phyloP scores from a whole-genome alignment of 30 jellyfish, hydroid and myxozoan genomes.

The Chrysaora quinquecirrha region DNA sequence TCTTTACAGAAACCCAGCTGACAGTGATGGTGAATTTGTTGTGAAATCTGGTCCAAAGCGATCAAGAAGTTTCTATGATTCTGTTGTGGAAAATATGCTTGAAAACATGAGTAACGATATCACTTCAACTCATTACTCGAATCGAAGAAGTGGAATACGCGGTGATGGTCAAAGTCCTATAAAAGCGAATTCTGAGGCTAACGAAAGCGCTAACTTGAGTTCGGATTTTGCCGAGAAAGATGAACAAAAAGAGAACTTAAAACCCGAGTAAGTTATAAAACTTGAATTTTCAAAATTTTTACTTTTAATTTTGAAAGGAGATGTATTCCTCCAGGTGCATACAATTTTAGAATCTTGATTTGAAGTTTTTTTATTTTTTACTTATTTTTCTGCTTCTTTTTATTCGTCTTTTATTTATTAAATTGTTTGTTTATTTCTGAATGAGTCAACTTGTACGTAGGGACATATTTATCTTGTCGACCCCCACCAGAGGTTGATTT shows the following conservation, averaged over 20 bases:
- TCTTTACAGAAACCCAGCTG: slow-evolving; percentile 45
- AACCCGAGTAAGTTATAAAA: no score
- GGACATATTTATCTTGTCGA: no score
- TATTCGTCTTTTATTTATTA: no score
- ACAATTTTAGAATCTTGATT: no score
- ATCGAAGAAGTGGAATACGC: slow-evolving; percentile 24
- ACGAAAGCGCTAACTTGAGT: neutral
- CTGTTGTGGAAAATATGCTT: slow-evolving; percentile 71
- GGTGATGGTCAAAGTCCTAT: slow-evolving; percentile 22
- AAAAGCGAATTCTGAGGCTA: neutral
- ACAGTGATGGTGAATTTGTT: neutral
- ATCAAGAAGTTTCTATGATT: slow-evolving; percentile 56
- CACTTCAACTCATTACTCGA: slow-evolving; percentile 66
- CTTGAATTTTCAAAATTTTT: no score
- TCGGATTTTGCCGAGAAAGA: neutral
- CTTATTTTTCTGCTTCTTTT: no score
- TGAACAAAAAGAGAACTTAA: neutral
- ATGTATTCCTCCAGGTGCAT: no score
- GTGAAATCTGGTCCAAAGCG: slow-evolving; percentile 47
- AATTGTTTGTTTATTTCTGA: no score
- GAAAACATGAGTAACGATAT: slow-evolving; percentile 54
- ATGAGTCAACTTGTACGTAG: no score
- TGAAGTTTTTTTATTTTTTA: no score
- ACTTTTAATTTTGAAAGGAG: no score
- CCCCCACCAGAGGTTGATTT: no score